Evolutionary conservation across 1,140 invertebrate species (phyloP).

Genomic region (Adelges cooleyi): DNA sequence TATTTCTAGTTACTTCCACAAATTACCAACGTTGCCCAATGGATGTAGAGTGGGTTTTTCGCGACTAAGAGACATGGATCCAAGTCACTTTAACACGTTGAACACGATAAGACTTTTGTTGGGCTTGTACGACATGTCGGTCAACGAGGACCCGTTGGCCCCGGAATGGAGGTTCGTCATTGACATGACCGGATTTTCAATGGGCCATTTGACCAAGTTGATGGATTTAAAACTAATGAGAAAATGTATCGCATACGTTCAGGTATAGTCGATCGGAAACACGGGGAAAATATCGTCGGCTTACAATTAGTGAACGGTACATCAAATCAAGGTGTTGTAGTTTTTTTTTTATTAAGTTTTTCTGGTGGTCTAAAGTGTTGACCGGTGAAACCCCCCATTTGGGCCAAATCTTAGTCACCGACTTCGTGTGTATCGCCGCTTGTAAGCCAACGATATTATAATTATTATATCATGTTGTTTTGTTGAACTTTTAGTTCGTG

Average conservation of each 20-base stretch:
- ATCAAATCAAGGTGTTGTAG: no score
- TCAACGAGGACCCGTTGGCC: conserved; percentile 5
- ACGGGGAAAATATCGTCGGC: no score
- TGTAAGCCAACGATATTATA: no score
- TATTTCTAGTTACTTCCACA: conserved; percentile 1
- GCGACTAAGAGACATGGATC: neutral
- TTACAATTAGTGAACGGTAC: no score
- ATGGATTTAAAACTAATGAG: conserved; percentile 8
- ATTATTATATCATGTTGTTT: no score
- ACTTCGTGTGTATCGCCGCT: no score
- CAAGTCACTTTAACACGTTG: neutral
- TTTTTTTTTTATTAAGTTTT: no score
- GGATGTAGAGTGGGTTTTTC: conserved; percentile 1
- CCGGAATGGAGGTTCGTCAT: conserved; percentile 4
- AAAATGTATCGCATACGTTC: conserved; percentile 23
- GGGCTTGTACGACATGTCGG: conserved; percentile 11
- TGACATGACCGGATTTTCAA: conserved; percentile 24
- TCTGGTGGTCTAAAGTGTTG: no score
- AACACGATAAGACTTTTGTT: conserved; percentile 12
- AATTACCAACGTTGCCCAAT: neutral
- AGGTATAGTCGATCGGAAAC: conserved; percentile 11
- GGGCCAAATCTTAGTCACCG: no score
- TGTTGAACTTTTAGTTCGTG: no score
- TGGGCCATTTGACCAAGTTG: conserved; percentile 18
- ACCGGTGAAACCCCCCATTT: no score